Base-by-base conservation (phyloP, 1,140 invertebrate genomes). In the Aphelenchoides avenae region DNA sequence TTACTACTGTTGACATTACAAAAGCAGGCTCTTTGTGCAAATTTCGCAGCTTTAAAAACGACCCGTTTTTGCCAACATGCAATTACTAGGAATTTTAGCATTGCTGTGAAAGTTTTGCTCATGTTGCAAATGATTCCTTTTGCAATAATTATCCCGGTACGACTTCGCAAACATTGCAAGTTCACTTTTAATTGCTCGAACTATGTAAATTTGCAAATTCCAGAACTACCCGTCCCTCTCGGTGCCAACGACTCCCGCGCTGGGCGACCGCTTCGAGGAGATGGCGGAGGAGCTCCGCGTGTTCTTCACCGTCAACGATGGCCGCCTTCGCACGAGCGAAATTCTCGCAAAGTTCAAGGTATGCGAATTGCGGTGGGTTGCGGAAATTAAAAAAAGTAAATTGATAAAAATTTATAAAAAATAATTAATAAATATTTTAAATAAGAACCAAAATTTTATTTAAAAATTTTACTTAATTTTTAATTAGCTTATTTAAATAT, bases 281-380 rank as follows among this genome's bases (percentile, higher is more conserved):
- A 54, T 73, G 24, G 73, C 72, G 9, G 53, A 52, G 1, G 66
- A 73, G 20, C 50, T 73, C 18, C 54, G 61, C n/a, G 20, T 31
- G 6, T 73, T 76, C 41, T 57, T 73, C 27, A 39, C 52, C n/a
- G 36, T 33, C 24, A 48, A 64, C 3, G 47, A 68, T 15, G 69
- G 65, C 11, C 41, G 31, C 1, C 60, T 59, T 9, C 61, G 27
- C 15, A 70, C 70, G n/a, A 56, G 34, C 29, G 68, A 76, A 36
- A 61, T 73, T 33, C 29, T 73, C 9, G 30, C 27, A 15, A 49
- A 52, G 20, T 72, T 72, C 43, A 57, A 67, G 64, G 69, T 77
- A 44, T 18, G 29, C 15, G n/a, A n/a, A n/a, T n/a, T n/a, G n/a
- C n/a, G n/a, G n/a, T n/a, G n/a, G n/a, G n/a, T n/a, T n/a, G n/a